Evolutionary conservation across 2,888 invertebrate species (phyloP).

Genomic region (Hanleya hanleyi): DNA sequence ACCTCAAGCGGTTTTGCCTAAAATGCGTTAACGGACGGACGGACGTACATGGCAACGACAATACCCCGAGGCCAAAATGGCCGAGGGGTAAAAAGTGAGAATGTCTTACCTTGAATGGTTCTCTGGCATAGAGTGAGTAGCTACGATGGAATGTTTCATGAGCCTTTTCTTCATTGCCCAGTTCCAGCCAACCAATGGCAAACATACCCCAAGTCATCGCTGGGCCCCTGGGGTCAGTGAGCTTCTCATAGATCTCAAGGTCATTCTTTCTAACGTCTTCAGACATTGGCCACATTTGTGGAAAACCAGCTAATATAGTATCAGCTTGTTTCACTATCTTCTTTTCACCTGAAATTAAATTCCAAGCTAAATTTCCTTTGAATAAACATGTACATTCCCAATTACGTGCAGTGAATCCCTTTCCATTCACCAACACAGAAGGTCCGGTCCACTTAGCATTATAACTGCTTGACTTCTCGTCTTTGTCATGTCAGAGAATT

Average conservation of each 20-base stretch:
- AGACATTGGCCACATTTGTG: slow-evolving; percentile 56
- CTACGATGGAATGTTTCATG: slow-evolving; percentile 65
- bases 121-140: slow-evolving; percentile 61
- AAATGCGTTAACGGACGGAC: too few relatives aligned
- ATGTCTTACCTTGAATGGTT: slow-evolving; percentile 72
- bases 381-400: too few relatives aligned
- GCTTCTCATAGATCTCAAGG: slow-evolving; percentile 47
- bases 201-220: slow-evolving; percentile 76
- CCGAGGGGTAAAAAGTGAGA: too few relatives aligned
- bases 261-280: slow-evolving; percentile 55
- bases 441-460: too few relatives aligned
- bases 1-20: too few relatives aligned
- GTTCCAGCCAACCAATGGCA: slow-evolving; percentile 73
- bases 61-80: too few relatives aligned
- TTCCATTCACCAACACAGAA: too few relatives aligned
- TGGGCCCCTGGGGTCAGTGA: slow-evolving; percentile 68
- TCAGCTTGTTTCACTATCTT: slow-evolving; percentile 66
- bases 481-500: too few relatives aligned
- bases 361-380: too few relatives aligned
- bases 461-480: too few relatives aligned
- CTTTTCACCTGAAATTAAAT: not conserved
- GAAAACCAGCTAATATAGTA: slow-evolving; percentile 68
- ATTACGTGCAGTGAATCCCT: too few relatives aligned
- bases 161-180: slow-evolving; percentile 66
- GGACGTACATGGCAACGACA: too few relatives aligned